Percentiles rank a stretch among this genome's conserved stretches.
Evolutionary conservation across 2,113 vertebrate species (phyloP).

Genomic region (Pangasianodon hypophthalmus): DNA sequence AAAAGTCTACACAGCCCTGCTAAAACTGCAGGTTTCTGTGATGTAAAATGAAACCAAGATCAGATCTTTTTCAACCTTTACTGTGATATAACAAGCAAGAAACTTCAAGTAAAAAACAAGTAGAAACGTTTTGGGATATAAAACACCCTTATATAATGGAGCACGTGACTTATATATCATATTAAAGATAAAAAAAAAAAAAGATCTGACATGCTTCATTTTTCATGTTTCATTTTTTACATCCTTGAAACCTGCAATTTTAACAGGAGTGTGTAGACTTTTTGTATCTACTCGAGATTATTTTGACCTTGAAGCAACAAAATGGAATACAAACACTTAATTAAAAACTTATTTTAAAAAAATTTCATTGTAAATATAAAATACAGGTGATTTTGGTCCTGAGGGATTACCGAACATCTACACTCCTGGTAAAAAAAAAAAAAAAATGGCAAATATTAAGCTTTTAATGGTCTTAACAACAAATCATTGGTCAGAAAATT

Average conservation of each 20-base stretch:
- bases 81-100: background rate
- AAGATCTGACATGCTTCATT: background rate
- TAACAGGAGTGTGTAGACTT: background rate
- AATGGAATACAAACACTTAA: background rate
- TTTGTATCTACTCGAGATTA: background rate
- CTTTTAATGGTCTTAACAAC: no score
- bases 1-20: background rate
- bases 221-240: background rate
- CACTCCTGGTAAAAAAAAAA: no score
- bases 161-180: background rate
- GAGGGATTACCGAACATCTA: background rate
- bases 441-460: no score
- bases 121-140: background rate
- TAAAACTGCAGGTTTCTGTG: background rate
- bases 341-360: background rate
- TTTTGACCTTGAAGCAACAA: background rate
- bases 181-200: background rate
- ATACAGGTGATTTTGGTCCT: background rate
- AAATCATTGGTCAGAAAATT: no score
- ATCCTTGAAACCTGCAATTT: background rate
- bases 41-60: background rate
- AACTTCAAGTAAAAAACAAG: background rate
- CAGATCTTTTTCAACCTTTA: background rate
- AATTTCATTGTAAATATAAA: background rate
- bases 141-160: background rate